Evolutionary conservation across 2,113 vertebrate species (phyloP), one percentile per base, ranked within the genome.

Genomic region (Pomatostomus ruficeps): DNA sequence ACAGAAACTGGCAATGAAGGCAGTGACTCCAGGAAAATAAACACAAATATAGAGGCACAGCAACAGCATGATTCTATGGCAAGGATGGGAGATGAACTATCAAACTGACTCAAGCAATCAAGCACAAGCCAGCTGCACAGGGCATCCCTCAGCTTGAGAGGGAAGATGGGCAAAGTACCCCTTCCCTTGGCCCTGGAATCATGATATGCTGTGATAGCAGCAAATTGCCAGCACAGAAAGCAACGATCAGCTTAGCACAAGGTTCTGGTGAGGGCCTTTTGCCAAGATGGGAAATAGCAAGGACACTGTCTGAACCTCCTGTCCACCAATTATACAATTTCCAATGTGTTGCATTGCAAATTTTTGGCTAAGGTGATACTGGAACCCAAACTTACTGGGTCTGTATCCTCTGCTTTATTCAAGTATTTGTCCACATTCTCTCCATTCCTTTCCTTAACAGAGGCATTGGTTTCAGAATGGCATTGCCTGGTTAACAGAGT

Each of bases 1-100:
- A 74, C 51, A 93, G 79, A 91, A 71, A 61, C 31, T 43, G 62
- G 58, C 65, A 62, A 54, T 25, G 65, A 80, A 87, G 58, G 63
- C 57, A 74, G 55, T 1, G 4, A 16, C 49, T 88, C 72, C 67
- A 85, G 38, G 71, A 65, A 90, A 93, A 85, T 66, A 88, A 67
- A 63, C 62, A 78, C 40, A 85, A 76, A 61, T 52, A 65, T 3
- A 51, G 80, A 82, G 29, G 23, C 28, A 46, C 33, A 65, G 63
- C 48, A 82, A 51, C 36, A 65, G 45, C 2, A 0, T 1, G 33
- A 31, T 76, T 10, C 28, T 70, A 11, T 6, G 40, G 46, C 40
- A 70, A 88, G 51, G 46, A 66, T 55, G 19, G 23, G 42, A 79
- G 38, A 20, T 52, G 31, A 85, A 33, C 35, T 83, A 42, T 16